Base-by-base conservation (phyloP, 2,888 invertebrate genomes). In the Xiphydria camelus region DNA sequence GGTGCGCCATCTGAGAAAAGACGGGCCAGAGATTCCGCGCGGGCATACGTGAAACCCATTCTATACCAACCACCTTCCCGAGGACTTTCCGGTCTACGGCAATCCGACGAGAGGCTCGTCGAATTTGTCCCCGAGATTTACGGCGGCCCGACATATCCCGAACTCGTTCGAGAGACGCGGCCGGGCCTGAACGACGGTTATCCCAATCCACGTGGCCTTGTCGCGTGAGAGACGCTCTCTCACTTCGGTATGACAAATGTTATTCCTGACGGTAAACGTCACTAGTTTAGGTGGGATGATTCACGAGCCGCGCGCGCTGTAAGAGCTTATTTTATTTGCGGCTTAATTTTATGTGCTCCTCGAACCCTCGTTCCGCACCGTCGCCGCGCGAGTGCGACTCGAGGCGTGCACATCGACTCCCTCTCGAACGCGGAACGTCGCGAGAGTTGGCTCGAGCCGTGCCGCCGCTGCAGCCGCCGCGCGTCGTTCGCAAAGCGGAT, bases 191-290 rank as follows among this genome's bases (percentile, higher is more conserved):
- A 6, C 23, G 23, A n/a, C 6, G 23, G 23, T 23, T n/a, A 44
- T 42, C 29, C 43, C 45, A 43, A 42, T 38, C 45, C 38, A 32
- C 22, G 23, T 35, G 20, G 45, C 21, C 47, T 55, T 39, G 50
- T 59, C 49, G 46, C 33, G 43, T 29, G 51, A 48, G 51, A 40
- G 46, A 36, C 42, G n/a, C 23, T 35, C 46, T 35, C 51, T 47
- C 55, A 49, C 56, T 55, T 56, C 53, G 55, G 52, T 64, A 71
- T 69, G 71, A 72, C 72, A 71, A 72, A 72, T 62, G 68, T 68
- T 72, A 66, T 68, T 64, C 63, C 58, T 63, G 68, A 70, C 70
- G 66, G 62, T 73, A 68, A 73, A 72, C 59, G 72, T 73, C 72
- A 59, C 68, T 69, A 66, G 70, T 67, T 72, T 68, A 67, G 67